Evolutionary conservation across 2,113 vertebrate species (phyloP), one percentile per base, ranked within the genome.

Genomic region (Colossoma macropomum): DNA sequence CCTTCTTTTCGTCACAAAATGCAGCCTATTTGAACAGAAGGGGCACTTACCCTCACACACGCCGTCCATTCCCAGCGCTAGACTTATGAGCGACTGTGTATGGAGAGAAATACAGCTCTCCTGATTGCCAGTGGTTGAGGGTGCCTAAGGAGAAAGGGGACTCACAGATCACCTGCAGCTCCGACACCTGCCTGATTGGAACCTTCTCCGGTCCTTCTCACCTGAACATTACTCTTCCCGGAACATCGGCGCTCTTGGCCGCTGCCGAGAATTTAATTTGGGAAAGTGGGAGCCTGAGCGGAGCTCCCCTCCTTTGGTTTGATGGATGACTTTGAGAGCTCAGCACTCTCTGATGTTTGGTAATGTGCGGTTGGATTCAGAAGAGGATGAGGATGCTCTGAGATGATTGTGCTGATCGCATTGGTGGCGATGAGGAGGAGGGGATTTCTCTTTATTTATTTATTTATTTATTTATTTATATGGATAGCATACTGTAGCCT

Each of bases 191-290:
- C 80, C 86, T 89, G 86, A 92, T 86, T 87, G 86, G 86, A 81
- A 77, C 68, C 83, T 62, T 82, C 80, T 88, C 88, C 73, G 84
- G 79, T 86, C 84, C 62, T 80, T 75, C 79, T 77, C 85, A 83
- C 77, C 82, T 81, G 17, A 63, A 86, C 86, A 87, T 70, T 81
- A 82, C 74, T 86, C 80, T 75, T 81, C 75, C 27, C 69, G 71
- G 86, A 85, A 82, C 86, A 85, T 84, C 84, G 84, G 86, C 59
- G 76, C 77, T 84, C 70, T 87, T 86, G 87, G 75, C 82, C 86
- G 74, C 87, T 85, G 86, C 87, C 87, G 89, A 89, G 87, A 89
- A 89, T 89, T 91, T 91, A 86, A 93, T 92, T 88, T 89, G 84
- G 85, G 89, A 85, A 89, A 85, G 86, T 70, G 75, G 87, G 83